phyloP scores from a whole-genome alignment of 2,797 vertebrate species.

The Zenarchopterus dispar region DNA sequence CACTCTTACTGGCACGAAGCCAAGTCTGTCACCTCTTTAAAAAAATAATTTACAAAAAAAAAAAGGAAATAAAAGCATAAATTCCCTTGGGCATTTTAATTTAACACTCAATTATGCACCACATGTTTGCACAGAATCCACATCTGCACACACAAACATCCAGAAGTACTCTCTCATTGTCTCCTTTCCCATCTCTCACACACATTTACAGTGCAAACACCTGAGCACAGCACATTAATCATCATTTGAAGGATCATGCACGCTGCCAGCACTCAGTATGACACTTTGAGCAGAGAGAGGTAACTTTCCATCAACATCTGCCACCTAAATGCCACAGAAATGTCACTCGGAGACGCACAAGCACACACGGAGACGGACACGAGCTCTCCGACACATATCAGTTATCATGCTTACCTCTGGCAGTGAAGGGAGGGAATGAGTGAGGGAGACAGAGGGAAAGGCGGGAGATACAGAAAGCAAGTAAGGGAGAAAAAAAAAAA shows the following conservation, averaged over 20 bases:
- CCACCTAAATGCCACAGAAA: conserved; percentile 70
- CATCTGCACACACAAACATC: conserved; percentile 52
- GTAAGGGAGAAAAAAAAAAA: conserved; percentile 75
- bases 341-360: conserved; percentile 54
- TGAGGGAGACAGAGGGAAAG: conserved; percentile 74
- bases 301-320: conserved; percentile 66
- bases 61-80: conserved; percentile 16
- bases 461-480: conserved; percentile 75
- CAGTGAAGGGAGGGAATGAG: conserved; percentile 83
- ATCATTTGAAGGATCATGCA: conserved; percentile 63
- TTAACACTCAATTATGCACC: conserved; percentile 50
- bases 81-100: conserved; percentile 45
- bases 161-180: conserved; percentile 41
- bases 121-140: conserved; percentile 50
- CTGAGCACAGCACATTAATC: conserved; percentile 67
- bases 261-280: conserved; percentile 48
- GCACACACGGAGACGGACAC: conserved; percentile 40
- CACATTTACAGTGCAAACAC: conserved; percentile 57
- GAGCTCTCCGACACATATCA: conserved; percentile 70
- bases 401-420: conserved; percentile 86
- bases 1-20: conserved; percentile 47
- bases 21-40: conserved; percentile 44
- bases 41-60: not conserved
- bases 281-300: conserved; percentile 61
- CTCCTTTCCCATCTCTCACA: conserved; percentile 37